These are phyloP conservation scores for Cataglyphis cursor DNA, from an alignment of 2,888 invertebrate species.

Conservation along the genomic window DNA sequence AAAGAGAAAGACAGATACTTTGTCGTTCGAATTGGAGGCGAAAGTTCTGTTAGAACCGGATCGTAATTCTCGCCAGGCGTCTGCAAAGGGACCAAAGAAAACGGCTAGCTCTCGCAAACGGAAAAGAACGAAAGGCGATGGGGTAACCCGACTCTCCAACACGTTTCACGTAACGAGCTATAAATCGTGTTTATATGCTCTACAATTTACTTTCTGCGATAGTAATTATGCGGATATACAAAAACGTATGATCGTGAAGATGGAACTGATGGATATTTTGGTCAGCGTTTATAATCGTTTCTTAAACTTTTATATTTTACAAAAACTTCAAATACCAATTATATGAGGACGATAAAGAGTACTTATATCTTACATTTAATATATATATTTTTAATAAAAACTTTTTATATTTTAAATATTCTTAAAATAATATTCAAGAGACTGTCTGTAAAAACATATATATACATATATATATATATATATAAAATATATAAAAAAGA, in stretches of 20 bases:
- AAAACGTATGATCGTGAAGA: not conserved
- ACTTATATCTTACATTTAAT: not conserved
- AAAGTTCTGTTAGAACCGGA: constrained; percentile 70
- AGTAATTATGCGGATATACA: constrained; percentile 27
- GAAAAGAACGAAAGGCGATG: constrained; percentile 61
- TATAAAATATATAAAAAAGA: not conserved
- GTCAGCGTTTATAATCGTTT: not conserved
- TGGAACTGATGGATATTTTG: not conserved
- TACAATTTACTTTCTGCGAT: constrained; percentile 29
- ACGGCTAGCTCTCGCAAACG: constrained; percentile 64
- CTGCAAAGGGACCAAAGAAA: constrained; percentile 71
- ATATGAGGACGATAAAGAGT: not conserved
- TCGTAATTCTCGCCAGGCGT: constrained; percentile 76
- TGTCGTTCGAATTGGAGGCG: constrained; percentile 74
- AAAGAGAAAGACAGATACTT: constrained; percentile 69
- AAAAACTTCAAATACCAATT: not conserved
- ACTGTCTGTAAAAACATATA: not conserved
- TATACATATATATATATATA: not conserved
- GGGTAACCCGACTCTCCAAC: constrained; percentile 65
- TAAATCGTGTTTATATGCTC: constrained; percentile 58
- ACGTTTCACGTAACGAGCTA: constrained; percentile 63
- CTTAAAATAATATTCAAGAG: not conserved
- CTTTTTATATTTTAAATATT: not conserved
- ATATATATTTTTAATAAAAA: not conserved
- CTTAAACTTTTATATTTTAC: not conserved